Conservation (phyloP, 2,797 vertebrate genomes). For the Psittacula echo region DNA sequence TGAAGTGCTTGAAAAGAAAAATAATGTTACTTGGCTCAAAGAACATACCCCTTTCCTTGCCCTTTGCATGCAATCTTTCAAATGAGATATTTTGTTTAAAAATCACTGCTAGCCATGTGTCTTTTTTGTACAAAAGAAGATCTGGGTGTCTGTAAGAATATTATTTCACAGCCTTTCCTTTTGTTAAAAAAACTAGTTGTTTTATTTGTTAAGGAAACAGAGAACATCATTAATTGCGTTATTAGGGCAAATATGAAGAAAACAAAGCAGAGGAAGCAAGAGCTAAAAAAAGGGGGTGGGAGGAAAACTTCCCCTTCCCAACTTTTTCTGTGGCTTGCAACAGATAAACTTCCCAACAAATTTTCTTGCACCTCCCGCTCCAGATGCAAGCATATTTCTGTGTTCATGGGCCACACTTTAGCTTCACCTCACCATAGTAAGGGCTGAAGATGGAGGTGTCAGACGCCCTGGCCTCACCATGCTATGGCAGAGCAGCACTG, state of each 20-base stretch:
- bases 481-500: neutral
- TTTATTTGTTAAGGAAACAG: neutral
- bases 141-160: neutral
- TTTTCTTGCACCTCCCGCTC: neutral
- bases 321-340: neutral
- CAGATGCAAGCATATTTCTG: neutral
- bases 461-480: neutral
- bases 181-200: neutral
- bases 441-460: neutral
- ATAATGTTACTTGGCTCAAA: neutral
- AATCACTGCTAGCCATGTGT: neutral
- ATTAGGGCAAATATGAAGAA: neutral
- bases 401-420: neutral
- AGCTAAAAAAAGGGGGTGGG: neutral
- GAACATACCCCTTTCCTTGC: neutral
- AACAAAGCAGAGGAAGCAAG: neutral
- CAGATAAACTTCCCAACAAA: neutral
- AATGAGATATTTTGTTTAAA: neutral
- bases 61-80: neutral
- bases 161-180: neutral
- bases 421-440: neutral
- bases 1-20: neutral
- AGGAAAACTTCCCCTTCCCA: neutral
- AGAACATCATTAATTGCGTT: neutral
- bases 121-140: neutral